These are phyloP conservation scores for Oedothorax gibbosus DNA, from an alignment of 1,140 invertebrate species.

Conservation along the genomic window DNA sequence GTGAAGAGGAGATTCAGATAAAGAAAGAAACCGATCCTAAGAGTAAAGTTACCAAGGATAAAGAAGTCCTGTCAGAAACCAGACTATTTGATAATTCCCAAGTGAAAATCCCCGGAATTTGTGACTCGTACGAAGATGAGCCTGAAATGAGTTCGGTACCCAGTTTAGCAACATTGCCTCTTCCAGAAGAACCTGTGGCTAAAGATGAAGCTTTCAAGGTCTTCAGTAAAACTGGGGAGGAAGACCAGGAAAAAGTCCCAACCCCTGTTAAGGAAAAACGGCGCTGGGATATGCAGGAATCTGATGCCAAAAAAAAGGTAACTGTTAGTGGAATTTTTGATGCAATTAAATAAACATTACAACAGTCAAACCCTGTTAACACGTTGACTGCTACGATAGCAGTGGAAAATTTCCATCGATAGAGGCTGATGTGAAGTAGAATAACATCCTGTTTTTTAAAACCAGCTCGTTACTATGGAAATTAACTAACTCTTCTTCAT, in stretches of 20 bases:
- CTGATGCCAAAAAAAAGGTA: background rate
- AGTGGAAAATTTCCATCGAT: too few relatives aligned
- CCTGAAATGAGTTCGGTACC: background rate
- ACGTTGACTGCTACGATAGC: too few relatives aligned
- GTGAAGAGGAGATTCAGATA: background rate
- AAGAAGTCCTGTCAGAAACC: background rate
- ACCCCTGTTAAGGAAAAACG: background rate
- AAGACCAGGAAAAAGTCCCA: background rate
- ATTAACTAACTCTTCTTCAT: too few relatives aligned
- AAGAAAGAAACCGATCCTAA: background rate
- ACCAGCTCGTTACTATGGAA: too few relatives aligned
- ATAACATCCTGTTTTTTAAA: too few relatives aligned
- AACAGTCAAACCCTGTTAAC: too few relatives aligned
- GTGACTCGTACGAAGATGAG: conserved; percentile 1
- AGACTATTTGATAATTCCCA: background rate
- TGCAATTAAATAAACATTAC: too few relatives aligned
- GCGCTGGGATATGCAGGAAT: conserved; percentile 18
- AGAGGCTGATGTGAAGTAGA: too few relatives aligned
- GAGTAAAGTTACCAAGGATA: background rate
- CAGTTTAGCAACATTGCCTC: background rate
- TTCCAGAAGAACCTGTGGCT: background rate
- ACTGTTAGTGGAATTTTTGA: background rate
- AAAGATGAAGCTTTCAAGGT: background rate
- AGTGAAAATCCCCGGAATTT: conserved; percentile 1
- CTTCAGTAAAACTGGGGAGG: background rate